Base-by-base conservation (phyloP, 30 jellyfish, hydroid and myxozoan genomes). In the Cassiopea xamachana region DNA sequence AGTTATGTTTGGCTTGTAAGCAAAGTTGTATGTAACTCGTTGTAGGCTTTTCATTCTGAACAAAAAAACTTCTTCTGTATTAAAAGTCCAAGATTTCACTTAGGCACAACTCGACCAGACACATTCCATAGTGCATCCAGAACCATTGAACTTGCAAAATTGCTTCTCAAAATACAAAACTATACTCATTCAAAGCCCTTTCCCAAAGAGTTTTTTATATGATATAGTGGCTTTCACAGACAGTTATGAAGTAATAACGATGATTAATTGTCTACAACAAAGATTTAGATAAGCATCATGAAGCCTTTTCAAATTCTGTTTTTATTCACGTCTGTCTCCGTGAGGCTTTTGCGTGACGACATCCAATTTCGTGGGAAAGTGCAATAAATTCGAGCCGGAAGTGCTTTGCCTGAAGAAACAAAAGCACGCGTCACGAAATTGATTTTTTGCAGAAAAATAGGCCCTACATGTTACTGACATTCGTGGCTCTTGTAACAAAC, bases 381-480 rank as follows among this genome's bases (percentile, higher is more conserved):
- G 81, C 74, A 2, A 64, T 64, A 64, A 55, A 9, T 64, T 27
- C 15, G 0, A 64, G 19, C 74, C 69, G 84, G 84, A 75, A 45
- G 39, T 75, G 69, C 27, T 69, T 45, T 3, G 0, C 17, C 17
- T 69, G 48, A 0, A 39, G 0, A 1, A 75, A 75, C 14, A 75
- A 75, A 6, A 73, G 46, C 84, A 75, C 48, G 0, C 14, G 62
- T 75, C 84, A 75, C 64, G 84, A 49, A 75, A 75, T 7, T 0
- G 64, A 10, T 7, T 55, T 39, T 6, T 75, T 45, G 19, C 4
- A 75, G 10, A 16, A 7, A 39, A 75, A 75, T 39, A 1, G 69
- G 46, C 14, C 46, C 70, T 44, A 43, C 45, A 75, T 75, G 84
- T 27, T 75, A 75, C 1, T 75, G 27, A 45, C 19, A 51, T 75